Percentiles rank a stretch among this genome's conserved stretches.
Conservation (phyloP, 2,797 vertebrate species). For the Limosa lapponica region DNA sequence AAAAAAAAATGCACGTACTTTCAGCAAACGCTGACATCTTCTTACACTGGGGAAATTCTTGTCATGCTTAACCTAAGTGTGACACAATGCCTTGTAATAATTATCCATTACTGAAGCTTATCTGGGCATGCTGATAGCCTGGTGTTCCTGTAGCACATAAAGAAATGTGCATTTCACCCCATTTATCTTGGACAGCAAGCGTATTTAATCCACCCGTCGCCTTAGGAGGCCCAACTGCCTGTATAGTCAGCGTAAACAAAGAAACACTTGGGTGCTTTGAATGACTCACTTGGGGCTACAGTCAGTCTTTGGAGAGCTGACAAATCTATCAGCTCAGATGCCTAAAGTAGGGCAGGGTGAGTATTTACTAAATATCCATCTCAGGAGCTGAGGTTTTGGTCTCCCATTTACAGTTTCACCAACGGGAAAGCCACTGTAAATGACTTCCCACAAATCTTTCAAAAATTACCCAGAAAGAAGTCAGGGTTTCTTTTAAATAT, state of each 20-base stretch:
- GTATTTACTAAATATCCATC: neutral
- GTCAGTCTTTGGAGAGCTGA: neutral
- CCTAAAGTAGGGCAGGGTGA: neutral
- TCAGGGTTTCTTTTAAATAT: neutral
- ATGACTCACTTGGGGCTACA: neutral
- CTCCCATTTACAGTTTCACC: neutral
- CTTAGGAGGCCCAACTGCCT: neutral
- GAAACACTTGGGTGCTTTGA: neutral
- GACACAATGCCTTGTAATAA: conserved; percentile 16
- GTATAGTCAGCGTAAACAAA: neutral
- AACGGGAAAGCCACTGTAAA: neutral
- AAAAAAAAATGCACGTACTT: neutral
- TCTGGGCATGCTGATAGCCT: conserved; percentile 17
- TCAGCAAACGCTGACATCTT: neutral
- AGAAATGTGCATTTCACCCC: neutral
- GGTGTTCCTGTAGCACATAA: neutral
- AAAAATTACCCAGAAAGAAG: neutral
- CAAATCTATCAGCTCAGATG: neutral
- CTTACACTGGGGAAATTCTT: conserved; percentile 19
- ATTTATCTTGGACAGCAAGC: neutral
- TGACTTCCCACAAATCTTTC: neutral
- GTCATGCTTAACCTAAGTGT: conserved; percentile 14
- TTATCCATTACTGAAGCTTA: conserved; percentile 22
- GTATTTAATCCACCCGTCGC: neutral
- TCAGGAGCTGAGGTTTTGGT: neutral